Percentiles rank a stretch among this genome's conserved stretches.
These are phyloP conservation scores for Drosophila kuntzei DNA, from an alignment of 2,888 invertebrate species.

Conservation along the genomic window DNA sequence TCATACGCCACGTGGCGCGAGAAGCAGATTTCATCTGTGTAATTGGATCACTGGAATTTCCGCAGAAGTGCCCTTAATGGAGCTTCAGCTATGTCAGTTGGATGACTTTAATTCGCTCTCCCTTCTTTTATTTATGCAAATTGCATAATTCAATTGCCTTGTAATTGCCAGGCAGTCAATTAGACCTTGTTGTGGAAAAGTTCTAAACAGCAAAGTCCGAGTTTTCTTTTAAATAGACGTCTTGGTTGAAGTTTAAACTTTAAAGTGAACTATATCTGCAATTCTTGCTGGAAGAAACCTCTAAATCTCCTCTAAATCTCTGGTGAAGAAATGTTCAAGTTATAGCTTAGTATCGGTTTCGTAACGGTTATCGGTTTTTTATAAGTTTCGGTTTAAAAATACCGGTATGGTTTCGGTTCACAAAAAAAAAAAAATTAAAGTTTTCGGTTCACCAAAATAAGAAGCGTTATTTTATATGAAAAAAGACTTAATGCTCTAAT, in stretches of 20 bases:
- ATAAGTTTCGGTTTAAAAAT: too few species aligned
- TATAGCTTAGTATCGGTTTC: too few species aligned
- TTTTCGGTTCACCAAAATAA: too few species aligned
- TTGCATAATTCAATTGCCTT: constrained; percentile 63
- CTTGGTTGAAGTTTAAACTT: not conserved
- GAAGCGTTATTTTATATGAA: too few species aligned
- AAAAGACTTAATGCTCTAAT: too few species aligned
- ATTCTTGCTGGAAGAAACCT: not conserved
- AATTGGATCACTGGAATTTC: constrained; percentile 48
- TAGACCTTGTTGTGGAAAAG: constrained; percentile 2
- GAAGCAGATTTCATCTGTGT: constrained; percentile 48
- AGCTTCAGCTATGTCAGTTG: not conserved
- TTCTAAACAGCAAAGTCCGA: not conserved
- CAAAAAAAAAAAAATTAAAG: too few species aligned
- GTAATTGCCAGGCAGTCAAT: constrained; percentile 44
- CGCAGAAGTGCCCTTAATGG: constrained; percentile 39
- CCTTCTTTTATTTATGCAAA: constrained; percentile 50
- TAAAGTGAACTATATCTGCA: not conserved
- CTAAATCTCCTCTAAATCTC: too few species aligned
- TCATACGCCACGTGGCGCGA: constrained; percentile 70
- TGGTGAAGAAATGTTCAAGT: too few species aligned
- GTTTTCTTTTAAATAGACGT: not conserved
- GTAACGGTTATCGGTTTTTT: too few species aligned
- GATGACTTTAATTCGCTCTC: constrained; percentile 21
- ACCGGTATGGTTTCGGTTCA: too few species aligned